A percentile compares a stretch with the other conserved stretches of the same genome.
Conservation (phyloP, 2,888 invertebrate genomes). For the Leucoptera coffeella region DNA sequence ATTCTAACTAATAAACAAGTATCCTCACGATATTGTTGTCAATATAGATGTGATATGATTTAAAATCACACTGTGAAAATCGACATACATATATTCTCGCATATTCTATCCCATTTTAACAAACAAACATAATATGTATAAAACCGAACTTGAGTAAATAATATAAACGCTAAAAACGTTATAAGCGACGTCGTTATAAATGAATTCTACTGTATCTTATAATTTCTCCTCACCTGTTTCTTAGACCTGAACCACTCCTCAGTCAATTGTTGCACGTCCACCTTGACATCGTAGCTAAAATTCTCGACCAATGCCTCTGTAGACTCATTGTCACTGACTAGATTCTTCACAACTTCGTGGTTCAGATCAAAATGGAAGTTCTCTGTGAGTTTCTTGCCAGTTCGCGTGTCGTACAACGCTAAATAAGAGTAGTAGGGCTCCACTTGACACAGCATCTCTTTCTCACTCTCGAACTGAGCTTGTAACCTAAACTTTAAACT, state of each 20-base stretch:
- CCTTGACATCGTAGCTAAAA: conserved; percentile 48
- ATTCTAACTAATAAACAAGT: no score
- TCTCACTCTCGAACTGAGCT: conserved; percentile 69
- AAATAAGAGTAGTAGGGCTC: conserved; percentile 92
- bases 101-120: no score
- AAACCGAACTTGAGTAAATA: no score
- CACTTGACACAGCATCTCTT: conserved; percentile 72
- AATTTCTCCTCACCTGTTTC: conserved; percentile 56
- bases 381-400: conserved; percentile 83
- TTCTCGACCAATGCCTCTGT: conserved; percentile 44
- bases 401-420: conserved; percentile 84
- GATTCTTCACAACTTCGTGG: conserved; percentile 60
- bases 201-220: no score
- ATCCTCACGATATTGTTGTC: no score
- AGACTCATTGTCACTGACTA: conserved; percentile 41
- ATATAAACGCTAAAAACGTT: no score
- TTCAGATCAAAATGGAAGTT: conserved; percentile 89
- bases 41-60: no score
- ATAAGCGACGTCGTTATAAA: no score
- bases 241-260: conserved; percentile 68
- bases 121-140: no score
- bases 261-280: conserved; percentile 64
- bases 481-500: conserved; percentile 79
- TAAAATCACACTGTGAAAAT: no score
- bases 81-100: no score